Evolutionary conservation across 2,888 invertebrate species (phyloP), one percentile per base, ranked within the genome.

Genomic region (Dryococelus australis): DNA sequence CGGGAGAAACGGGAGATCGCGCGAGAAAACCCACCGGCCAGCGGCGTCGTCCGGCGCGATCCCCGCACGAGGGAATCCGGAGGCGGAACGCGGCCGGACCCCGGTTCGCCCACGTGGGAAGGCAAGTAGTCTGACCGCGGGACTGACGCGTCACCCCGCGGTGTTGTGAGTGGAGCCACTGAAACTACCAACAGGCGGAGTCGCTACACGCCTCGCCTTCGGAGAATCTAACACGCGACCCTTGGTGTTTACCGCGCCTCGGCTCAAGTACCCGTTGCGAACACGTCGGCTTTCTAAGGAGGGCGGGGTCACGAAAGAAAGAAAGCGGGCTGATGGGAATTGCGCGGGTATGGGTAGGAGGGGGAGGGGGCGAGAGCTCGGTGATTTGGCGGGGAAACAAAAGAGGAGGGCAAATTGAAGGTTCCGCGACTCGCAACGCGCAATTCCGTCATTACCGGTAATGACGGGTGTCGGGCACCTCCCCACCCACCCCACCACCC

Each of bases 391-490:
- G 65, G 65, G 16, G 65, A 65, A 65, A 65, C 65, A 65, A 20
- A n/a, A 84, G 51, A 83, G n/a, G 83, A n/a, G 85, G 84, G 27
- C n/a, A 88, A 88, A 88, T 88, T 86, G 86, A 88, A 87, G 88
- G 88, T 87, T 88, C 84, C 87, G 88, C 65, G 20, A 16, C 24
- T 65, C 53, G 83, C n/a, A 87, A 87, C 86, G 85, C 87, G 86
- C 88, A 88, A 88, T 88, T 88, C 88, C 88, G 87, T 88, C 88
- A 87, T 88, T 88, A 88, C 80, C 47, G 13, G 65, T 88, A 88
- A 88, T 88, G 87, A 88, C 87, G 85, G 87, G 43, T 83, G 83
- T 87, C 78, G 84, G 53, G 78, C 85, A 65, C 26, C 24, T 84
- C 10, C n/a, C n/a, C n/a, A n/a, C n/a, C n/a, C n/a, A n/a, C n/a